Conservation (phyloP, 23 tunicate species). For the Phallusia fumigata region DNA sequence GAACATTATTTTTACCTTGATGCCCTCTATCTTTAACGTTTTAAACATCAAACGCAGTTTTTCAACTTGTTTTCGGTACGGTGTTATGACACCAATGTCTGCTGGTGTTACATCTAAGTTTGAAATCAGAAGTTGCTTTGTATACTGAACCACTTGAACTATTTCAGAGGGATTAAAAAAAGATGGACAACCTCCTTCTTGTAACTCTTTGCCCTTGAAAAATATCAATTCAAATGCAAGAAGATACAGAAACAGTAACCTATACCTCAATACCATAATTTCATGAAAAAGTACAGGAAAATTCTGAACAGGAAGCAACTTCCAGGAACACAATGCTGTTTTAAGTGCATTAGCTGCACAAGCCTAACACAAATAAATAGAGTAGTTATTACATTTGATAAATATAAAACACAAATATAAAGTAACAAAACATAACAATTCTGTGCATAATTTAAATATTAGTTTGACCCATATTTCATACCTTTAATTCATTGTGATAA, state of each 20-base stretch:
- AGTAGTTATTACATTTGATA: no score
- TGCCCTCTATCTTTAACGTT: slow-evolving; percentile 37
- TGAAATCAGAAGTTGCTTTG: slow-evolving; percentile 40
- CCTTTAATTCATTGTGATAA: slow-evolving; percentile 69
- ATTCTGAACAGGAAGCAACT: slow-evolving; percentile 36
- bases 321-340: slow-evolving; percentile 42
- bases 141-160: slow-evolving; percentile 55
- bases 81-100: slow-evolving; percentile 76
- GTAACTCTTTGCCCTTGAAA: slow-evolving; percentile 51
- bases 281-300: slow-evolving; percentile 83
- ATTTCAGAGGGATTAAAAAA: slow-evolving; percentile 76
- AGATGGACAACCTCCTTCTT: slow-evolving; percentile 61
- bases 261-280: slow-evolving; percentile 48
- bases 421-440: neutral
- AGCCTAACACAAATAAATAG: slow-evolving; percentile 16
- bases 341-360: slow-evolving; percentile 30
- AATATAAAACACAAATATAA: neutral
- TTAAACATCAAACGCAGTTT: slow-evolving; percentile 75
- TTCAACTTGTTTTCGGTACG: slow-evolving; percentile 87
- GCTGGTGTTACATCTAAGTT: neutral
- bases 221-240: neutral
- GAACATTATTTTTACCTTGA: slow-evolving; percentile 47
- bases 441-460: neutral
- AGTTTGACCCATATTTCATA: neutral
- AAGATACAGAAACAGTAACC: neutral